Evolutionary conservation across 2,888 invertebrate genomes (phyloP).

Genomic region (Leptogaster cylindrica): DNA sequence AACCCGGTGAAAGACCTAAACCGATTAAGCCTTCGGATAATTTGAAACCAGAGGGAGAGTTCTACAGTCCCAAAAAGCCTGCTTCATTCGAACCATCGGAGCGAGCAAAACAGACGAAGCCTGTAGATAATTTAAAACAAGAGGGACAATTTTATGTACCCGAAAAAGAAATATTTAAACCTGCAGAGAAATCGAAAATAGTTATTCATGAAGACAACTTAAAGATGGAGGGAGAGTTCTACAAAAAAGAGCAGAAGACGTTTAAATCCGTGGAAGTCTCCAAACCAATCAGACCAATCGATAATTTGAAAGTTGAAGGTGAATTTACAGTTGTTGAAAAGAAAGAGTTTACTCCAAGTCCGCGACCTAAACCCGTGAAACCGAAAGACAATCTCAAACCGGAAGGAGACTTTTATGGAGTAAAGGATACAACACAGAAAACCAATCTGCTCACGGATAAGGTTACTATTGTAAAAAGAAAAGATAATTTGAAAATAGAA

Average conservation of each 20-base stretch:
- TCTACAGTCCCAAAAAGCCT: conserved; percentile 59
- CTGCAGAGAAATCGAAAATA: conserved; percentile 61
- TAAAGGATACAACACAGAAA: background rate
- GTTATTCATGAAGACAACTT: conserved; percentile 67
- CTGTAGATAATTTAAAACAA: conserved; percentile 55
- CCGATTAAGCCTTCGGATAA: conserved; percentile 62
- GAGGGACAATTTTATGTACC: conserved; percentile 67
- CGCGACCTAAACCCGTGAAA: conserved; percentile 61
- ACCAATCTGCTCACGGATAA: conserved; percentile 64
- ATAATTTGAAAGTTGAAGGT: conserved; percentile 63
- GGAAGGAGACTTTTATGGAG: conserved; percentile 65
- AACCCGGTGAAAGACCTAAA: conserved; percentile 62
- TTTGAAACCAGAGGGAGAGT: conserved; percentile 66
- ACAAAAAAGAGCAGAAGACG: conserved; percentile 58
- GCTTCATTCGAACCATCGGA: conserved; percentile 58
- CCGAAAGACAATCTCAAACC: conserved; percentile 67
- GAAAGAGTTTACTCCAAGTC: conserved; percentile 54
- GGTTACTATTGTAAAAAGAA: conserved; percentile 67
- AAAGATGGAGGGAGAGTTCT: conserved; percentile 65
- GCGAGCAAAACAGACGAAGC: conserved; percentile 55
- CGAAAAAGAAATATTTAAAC: conserved; percentile 55
- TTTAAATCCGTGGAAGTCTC: conserved; percentile 54
- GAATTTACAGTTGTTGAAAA: conserved; percentile 58
- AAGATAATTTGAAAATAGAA: conserved; percentile 74
- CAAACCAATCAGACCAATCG: conserved; percentile 60